phyloP scores from a whole-genome alignment of 1,140 invertebrate genomes.

The Listronotus bonariensis region DNA sequence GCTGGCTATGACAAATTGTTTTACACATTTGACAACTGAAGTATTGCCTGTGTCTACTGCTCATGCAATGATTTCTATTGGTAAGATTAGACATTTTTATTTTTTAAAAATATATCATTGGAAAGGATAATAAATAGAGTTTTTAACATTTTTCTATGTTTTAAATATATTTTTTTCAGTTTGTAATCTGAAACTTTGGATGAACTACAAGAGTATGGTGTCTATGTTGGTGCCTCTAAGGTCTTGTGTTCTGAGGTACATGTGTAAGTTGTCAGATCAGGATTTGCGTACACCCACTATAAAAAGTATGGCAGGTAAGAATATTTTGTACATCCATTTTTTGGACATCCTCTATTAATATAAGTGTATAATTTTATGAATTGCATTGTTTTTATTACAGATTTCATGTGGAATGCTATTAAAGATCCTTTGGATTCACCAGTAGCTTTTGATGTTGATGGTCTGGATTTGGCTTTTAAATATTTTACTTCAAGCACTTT shows the following conservation, averaged over 20 bases:
- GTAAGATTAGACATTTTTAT: conserved; percentile 32
- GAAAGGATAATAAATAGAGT: too few relatives aligned
- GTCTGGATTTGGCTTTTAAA: conserved; percentile 89
- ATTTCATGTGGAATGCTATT: conserved; percentile 93
- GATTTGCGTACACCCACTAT: conserved; percentile 84
- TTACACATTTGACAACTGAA: conserved; percentile 74
- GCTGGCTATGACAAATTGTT: conserved; percentile 81
- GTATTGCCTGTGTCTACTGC: conserved; percentile 82
- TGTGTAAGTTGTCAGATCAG: conserved; percentile 91
- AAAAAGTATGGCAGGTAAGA: conserved; percentile 84
- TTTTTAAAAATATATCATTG: too few relatives aligned
- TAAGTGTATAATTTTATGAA: conserved; percentile 12
- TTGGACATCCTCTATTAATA: too few relatives aligned
- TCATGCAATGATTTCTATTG: conserved; percentile 85
- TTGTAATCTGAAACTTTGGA: conserved; percentile 92
- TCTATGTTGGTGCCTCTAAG: conserved; percentile 86
- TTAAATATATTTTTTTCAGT: conserved; percentile 57
- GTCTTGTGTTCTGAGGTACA: conserved; percentile 84
- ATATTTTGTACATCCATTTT: too few relatives aligned
- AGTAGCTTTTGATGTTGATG: conserved; percentile 85
- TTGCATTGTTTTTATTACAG: conserved; percentile 54
- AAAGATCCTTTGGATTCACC: conserved; percentile 89
- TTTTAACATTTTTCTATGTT: too few relatives aligned
- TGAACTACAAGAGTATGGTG: conserved; percentile 87
- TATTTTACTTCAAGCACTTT: conserved; percentile 92